phyloP scores from a whole-genome alignment of 1,140 invertebrate genomes.

The Nautilus pompilius region DNA sequence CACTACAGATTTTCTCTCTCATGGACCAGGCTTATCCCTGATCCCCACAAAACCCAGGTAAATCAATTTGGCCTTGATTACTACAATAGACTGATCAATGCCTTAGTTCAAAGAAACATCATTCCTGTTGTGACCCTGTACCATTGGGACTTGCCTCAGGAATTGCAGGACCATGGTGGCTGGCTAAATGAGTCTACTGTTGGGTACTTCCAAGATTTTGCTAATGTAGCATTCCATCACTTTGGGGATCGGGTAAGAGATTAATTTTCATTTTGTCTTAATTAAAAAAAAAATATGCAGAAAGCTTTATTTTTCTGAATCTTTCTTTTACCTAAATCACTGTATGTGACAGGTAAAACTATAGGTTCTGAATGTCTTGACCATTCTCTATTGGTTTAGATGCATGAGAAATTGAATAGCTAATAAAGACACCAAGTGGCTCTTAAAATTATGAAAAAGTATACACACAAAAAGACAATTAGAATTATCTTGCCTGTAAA shows the following conservation, averaged over 20 bases:
- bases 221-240: conserved; percentile 47
- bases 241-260: conserved; percentile 53
- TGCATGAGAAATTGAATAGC: too few relatives aligned
- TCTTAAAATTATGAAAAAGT: too few relatives aligned
- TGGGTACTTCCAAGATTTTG: conserved; percentile 59
- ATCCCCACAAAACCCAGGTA: conserved; percentile 23
- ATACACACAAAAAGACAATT: too few relatives aligned
- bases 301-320: too few relatives aligned
- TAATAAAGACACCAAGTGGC: too few relatives aligned
- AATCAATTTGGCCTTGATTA: conserved; percentile 41
- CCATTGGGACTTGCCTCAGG: conserved; percentile 58
- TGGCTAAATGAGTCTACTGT: conserved; percentile 59
- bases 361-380: too few relatives aligned
- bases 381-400: too few relatives aligned
- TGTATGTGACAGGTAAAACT: too few relatives aligned
- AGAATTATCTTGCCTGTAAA: too few relatives aligned
- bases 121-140: conserved; percentile 59
- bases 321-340: too few relatives aligned
- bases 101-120: conserved; percentile 25
- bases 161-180: conserved; percentile 54
- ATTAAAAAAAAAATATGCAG: too few relatives aligned
- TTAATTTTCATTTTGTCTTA: too few relatives aligned
- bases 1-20: conserved; percentile 50
- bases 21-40: conserved; percentile 45
- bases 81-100: conserved; percentile 42